These are phyloP conservation scores for Acronicta alni DNA, from an alignment of 2,888 invertebrate species.

Conservation along the genomic window DNA sequence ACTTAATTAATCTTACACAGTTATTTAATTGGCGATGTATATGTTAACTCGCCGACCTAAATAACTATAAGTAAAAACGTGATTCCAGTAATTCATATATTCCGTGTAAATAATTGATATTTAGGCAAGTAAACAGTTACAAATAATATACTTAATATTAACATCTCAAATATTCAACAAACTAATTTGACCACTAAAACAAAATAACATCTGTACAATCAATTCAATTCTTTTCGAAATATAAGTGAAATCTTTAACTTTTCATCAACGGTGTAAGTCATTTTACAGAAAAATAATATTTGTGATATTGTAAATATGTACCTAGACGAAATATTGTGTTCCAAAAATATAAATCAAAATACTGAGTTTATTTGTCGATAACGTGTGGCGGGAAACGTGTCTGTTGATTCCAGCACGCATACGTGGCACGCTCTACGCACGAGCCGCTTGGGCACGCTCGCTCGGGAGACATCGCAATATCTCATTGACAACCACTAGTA, in stretches of 20 bases:
- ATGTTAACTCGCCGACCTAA: conserved; percentile 32
- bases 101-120: conserved; percentile 69
- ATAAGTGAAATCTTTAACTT: conserved; percentile 37
- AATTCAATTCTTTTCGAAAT: conserved; percentile 58
- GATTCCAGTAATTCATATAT: conserved; percentile 53
- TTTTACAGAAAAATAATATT: conserved; percentile 63
- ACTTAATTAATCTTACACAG: conserved; percentile 42
- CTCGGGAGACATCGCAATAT: conserved; percentile 16
- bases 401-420: conserved; percentile 2
- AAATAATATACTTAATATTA: conserved; percentile 58
- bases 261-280: conserved; percentile 46
- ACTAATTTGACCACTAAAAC: conserved; percentile 60
- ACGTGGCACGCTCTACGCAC: neutral
- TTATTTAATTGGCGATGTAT: conserved; percentile 36
- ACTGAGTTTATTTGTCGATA: conserved; percentile 36
- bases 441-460: neutral
- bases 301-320: conserved; percentile 61
- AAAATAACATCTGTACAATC: conserved; percentile 60
- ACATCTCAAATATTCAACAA: conserved; percentile 59
- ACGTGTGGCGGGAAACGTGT: conserved; percentile 14
- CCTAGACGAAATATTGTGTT: conserved; percentile 59
- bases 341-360: conserved; percentile 70
- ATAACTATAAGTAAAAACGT: conserved; percentile 48
- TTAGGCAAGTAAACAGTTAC: conserved; percentile 64
- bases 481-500: conserved; percentile 55